phyloP scores from a whole-genome alignment of 2,113 vertebrate species.

The Sus scrofa region DNA sequence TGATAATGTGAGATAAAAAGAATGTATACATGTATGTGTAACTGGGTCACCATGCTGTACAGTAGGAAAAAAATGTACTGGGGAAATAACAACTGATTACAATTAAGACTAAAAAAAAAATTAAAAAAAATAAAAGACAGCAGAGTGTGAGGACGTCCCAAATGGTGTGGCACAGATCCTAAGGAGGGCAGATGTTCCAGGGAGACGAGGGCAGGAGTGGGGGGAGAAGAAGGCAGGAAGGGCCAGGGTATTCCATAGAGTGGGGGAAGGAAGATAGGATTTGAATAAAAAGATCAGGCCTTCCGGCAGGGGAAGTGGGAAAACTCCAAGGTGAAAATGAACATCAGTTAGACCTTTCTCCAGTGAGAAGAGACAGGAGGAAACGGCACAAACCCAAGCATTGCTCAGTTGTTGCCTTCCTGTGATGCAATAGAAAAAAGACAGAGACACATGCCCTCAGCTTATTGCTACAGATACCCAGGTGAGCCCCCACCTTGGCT shows the following conservation, averaged over 20 bases:
- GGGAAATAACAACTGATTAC: too few relatives aligned
- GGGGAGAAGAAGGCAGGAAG: accelerated
- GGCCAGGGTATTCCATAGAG: neutral
- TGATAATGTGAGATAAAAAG: too few relatives aligned
- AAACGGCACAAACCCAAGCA: accelerated
- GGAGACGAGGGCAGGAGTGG: accelerated
- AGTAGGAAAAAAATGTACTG: too few relatives aligned
- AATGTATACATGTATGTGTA: too few relatives aligned
- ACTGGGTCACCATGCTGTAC: neutral
- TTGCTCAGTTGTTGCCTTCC: neutral
- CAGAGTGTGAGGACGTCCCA: neutral
- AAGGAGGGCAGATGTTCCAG: neutral
- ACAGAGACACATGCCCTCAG: neutral
- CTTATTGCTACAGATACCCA: neutral
- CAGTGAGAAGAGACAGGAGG: neutral
- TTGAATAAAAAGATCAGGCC: neutral
- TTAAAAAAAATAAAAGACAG: neutral
- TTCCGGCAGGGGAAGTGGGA: neutral
- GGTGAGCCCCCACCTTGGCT: neutral
- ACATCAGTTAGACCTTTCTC: neutral
- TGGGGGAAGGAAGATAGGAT: neutral
- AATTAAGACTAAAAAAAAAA: too few relatives aligned
- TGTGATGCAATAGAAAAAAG: accelerated
- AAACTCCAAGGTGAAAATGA: too few relatives aligned
- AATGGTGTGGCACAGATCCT: neutral